phyloP scores from a whole-genome alignment of 2,113 vertebrate genomes.

The Strix uralensis region DNA sequence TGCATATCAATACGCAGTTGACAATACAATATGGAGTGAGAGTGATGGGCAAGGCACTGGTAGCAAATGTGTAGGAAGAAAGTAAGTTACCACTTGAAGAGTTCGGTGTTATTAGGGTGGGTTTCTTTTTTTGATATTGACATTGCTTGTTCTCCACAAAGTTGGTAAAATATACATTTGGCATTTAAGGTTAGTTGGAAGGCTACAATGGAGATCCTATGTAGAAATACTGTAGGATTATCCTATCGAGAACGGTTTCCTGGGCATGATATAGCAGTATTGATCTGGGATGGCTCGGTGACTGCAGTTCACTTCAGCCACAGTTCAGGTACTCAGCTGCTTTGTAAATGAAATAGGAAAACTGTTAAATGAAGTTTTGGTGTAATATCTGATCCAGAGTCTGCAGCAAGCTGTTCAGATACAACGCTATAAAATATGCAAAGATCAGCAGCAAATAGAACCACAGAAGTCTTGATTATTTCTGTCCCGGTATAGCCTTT shows the following conservation, averaged over 20 bases:
- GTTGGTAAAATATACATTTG: not conserved
- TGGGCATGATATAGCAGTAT: not conserved
- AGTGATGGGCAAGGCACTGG: not conserved
- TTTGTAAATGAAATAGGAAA: not conserved
- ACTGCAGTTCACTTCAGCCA: not conserved
- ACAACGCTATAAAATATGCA: not conserved
- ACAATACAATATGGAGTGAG: not conserved
- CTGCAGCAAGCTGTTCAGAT: not conserved
- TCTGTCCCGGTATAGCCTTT: not conserved
- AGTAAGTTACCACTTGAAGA: not conserved
- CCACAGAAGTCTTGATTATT: not conserved
- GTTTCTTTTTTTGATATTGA: not conserved
- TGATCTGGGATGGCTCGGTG: not conserved
- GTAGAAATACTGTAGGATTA: not conserved
- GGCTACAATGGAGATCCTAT: not conserved
- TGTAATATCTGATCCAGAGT: not conserved
- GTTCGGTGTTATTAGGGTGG: not conserved
- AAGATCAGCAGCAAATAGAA: not conserved
- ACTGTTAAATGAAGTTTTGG: not conserved
- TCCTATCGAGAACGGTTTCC: not conserved
- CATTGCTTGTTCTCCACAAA: not conserved
- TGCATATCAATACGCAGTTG: accelerated
- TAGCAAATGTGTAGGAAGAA: not conserved
- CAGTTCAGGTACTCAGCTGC: not conserved
- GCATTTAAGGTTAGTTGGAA: not conserved